Evolutionary conservation across 2,113 vertebrate genomes (phyloP).

Genomic region (Lagopus muta): DNA sequence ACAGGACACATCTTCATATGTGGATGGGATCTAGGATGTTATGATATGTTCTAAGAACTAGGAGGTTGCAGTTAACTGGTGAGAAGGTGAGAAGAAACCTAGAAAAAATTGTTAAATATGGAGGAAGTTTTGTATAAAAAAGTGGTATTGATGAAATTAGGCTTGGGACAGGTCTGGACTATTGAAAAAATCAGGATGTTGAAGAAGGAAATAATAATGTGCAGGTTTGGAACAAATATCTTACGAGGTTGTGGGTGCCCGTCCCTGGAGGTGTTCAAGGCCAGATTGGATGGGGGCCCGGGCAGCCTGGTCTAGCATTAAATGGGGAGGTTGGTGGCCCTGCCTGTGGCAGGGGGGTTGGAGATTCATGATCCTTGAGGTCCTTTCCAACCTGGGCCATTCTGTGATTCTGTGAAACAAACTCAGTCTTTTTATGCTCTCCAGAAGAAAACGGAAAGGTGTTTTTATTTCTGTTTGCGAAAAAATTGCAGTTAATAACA

Average conservation of each 20-base stretch:
- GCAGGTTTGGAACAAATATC: background rate
- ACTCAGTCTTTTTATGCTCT: background rate
- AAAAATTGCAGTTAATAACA: background rate
- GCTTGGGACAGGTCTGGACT: background rate
- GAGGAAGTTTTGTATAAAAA: background rate
- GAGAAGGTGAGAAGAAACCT: background rate
- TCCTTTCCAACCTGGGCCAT: too few relatives aligned
- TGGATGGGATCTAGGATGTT: background rate
- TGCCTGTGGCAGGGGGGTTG: too few relatives aligned
- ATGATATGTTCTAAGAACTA: background rate
- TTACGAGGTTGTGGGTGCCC: background rate
- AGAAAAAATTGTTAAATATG: background rate
- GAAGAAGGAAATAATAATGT: background rate
- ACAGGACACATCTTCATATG: fast-evolving
- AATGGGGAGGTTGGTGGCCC: too few relatives aligned
- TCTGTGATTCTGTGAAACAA: too few relatives aligned
- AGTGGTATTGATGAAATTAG: background rate
- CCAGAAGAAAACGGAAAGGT: background rate
- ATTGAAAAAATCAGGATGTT: background rate
- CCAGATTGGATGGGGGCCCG: too few relatives aligned
- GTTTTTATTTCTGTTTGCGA: background rate
- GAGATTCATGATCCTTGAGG: too few relatives aligned
- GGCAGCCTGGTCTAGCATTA: too few relatives aligned
- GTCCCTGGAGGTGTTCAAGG: too few relatives aligned
- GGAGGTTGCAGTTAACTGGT: background rate